Conservation (phyloP, 2,888 invertebrate species). For the Orthosia gothica region DNA sequence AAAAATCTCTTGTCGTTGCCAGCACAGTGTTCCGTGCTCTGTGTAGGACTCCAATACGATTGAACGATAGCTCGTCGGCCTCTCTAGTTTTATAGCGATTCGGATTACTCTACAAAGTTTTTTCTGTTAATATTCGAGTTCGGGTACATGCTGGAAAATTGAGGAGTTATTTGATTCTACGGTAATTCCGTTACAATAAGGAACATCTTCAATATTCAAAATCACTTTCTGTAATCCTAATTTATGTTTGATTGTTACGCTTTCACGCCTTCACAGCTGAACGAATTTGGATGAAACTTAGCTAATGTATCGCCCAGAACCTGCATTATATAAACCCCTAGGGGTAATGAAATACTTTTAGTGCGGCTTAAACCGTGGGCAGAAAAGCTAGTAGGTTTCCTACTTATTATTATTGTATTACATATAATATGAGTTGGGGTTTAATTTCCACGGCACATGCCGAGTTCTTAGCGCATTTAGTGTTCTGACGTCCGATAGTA, state of each 20-base stretch:
- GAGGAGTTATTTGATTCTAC: slow-evolving; percentile 1
- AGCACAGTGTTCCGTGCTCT: neutral
- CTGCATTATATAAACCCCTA: no score
- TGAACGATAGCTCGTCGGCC: slow-evolving; percentile 22
- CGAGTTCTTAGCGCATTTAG: no score
- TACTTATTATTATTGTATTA: no score
- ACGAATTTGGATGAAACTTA: no score
- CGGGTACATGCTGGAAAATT: neutral
- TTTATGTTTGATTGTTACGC: neutral
- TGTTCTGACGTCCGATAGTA: no score
- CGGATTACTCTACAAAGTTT: slow-evolving; percentile 17
- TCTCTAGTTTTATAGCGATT: slow-evolving; percentile 34
- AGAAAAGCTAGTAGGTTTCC: no score
- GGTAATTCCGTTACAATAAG: neutral
- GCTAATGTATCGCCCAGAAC: no score
- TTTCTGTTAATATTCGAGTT: slow-evolving; percentile 31
- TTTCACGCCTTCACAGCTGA: no score
- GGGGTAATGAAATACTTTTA: no score
- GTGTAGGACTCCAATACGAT: slow-evolving; percentile 17
- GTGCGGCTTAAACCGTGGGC: no score
- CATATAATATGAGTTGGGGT: no score
- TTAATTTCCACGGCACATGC: no score
- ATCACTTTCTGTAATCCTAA: neutral
- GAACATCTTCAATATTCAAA: neutral
- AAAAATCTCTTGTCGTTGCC: neutral